Base-by-base conservation (phyloP, 2,888 invertebrate genomes). In the Eretmocerus hayati region DNA sequence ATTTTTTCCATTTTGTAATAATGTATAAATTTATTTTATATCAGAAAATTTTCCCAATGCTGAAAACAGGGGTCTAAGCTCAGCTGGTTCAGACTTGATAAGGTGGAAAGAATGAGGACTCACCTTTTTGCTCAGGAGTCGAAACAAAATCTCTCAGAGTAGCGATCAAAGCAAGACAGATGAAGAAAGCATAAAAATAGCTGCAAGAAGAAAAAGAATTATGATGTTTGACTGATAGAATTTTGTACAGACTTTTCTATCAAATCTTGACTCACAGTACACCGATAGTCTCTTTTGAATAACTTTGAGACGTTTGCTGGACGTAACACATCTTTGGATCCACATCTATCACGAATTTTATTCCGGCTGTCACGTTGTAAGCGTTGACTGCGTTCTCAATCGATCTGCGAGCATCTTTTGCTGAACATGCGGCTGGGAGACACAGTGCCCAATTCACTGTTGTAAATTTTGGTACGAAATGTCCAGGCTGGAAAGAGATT, bases 391-490 rank as follows among this genome's bases (percentile, higher is more conserved):
- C 78, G 50, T 77, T 76, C 56, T 77, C 76, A 54, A 84, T 63
- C 52, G 81, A 69, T 56, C 71, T 69, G 58, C 77, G 76, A 16
- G 81, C 81, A 59, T 81, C 79, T 37, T 76, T 74, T 19, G 78
- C 74, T 18, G 76, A 73, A 63, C 85, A 85, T 9, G 77, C 77
- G 4, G 80, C 75, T 2, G 85, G 85, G 40, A 85, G 72, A 62
- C 85, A 85, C 18, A 84, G 67, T 1, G 82, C 85, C 85, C 84
- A 85, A 61, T 82, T 83, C 56, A 81, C 72, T 54, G 83, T 80
- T 20, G 83, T 81, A 70, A 84, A 84, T 61, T 80, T 80, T 46
- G 85, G 84, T 66, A 81, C 77, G 69, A 84, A 83, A 73, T 85
- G 84, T 67, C 80, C 81, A 62, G 84, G 81, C 85, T 85, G 72